A percentile compares a stretch with the other conserved stretches of the same genome.
phyloP scores from a whole-genome alignment of 2,888 invertebrate species.

The Leucophenga maculata region DNA sequence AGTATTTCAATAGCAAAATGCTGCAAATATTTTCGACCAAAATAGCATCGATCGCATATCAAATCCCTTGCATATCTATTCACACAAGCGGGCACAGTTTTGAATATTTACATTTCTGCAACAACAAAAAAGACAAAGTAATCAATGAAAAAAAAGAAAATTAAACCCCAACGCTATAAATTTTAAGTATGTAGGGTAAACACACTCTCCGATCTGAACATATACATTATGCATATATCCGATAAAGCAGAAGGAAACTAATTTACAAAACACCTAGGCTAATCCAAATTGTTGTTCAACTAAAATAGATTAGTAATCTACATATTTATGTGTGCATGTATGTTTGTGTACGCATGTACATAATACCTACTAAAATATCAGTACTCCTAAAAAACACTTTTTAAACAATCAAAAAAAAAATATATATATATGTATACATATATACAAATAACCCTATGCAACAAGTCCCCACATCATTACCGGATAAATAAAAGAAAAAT shows the following conservation, averaged over 20 bases:
- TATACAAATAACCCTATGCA: slow-evolving; percentile 14
- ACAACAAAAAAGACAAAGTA: not conserved
- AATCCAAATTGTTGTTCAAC: slow-evolving; percentile 35
- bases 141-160: not conserved
- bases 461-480: slow-evolving; percentile 4
- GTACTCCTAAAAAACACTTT: slow-evolving; percentile 24
- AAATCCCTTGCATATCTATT: slow-evolving; percentile 59
- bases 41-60: slow-evolving; percentile 61
- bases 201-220: slow-evolving; percentile 34
- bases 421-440: slow-evolving; percentile 23
- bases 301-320: not conserved
- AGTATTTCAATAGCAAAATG: not conserved
- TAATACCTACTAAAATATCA: slow-evolving; percentile 25
- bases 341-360: slow-evolving; percentile 22
- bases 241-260: slow-evolving; percentile 28
- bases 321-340: too few relatives aligned
- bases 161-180: slow-evolving; percentile 13
- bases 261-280: slow-evolving; percentile 16
- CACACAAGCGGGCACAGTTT: slow-evolving; percentile 56
- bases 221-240: slow-evolving; percentile 26
- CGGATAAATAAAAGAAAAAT: not conserved
- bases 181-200: slow-evolving; percentile 47
- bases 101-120: not conserved
- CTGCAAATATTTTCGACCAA: slow-evolving; percentile 39
- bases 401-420: slow-evolving; percentile 31